Base-by-base conservation (phyloP, 2,113 vertebrate species). In the Hippocampus abdominalis region DNA sequence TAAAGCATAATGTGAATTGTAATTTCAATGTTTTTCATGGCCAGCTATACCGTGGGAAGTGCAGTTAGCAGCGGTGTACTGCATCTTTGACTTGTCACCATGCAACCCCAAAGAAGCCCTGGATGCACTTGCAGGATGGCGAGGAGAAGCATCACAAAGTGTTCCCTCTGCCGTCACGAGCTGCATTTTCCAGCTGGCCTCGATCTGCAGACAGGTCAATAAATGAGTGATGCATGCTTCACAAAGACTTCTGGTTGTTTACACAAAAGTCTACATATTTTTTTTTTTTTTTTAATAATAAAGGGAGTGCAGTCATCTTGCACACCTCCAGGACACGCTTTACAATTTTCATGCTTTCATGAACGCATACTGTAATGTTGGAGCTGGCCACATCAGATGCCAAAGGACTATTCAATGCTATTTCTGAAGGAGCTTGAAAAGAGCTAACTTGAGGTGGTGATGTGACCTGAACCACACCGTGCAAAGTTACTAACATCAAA, bases 31-130 rank as follows among this genome's bases (percentile, higher is more conserved):
- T 64, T 6, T 54, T 25, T 60, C 15, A 23, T 69, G 84, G 89
- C 8, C 83, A 99, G 97, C 89, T 81, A 91, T 99, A 25, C 94
- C 95, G 0, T 95, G 95, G 95, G 92, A 93, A 10, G 92, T 99
- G 57, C 96, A 99, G 85, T 84, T 99, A 72, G 94, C 97, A n/a
- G 94, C 96, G 0, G 46, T 95, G 69, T 97, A 98, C 72, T 93
- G 95, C 25, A 91, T 96, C 29, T 94, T 93, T 57, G 96, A 98
- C 73, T 71, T 98, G 79, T 94, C 94, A 21, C 93, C 95, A 40
- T 93, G 95, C 84, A 91, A 95, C 73, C 96, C 95, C 2, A 89
- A 91, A 63, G 91, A 93, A 63, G 91, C 93, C 25, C 42, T 94
- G 82, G 90, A 94, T 29, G 83, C 92, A 48, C 83, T 99, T 48